Evolutionary conservation across 1,140 invertebrate genomes (phyloP).

Genomic region (Trichonephila clavipes): DNA sequence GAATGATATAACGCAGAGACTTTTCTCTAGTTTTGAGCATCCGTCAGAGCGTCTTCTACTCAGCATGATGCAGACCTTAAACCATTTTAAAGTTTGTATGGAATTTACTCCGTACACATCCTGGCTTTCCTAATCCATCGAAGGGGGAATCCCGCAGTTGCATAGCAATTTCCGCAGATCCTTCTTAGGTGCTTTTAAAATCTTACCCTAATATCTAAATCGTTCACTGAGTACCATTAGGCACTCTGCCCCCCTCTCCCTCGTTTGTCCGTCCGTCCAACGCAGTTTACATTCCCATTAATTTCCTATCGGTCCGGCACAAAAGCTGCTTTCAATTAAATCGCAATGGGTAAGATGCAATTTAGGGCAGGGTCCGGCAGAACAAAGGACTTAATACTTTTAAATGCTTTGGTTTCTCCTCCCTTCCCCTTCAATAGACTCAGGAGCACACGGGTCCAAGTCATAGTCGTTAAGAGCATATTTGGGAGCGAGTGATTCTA

Average conservation of each 20-base stretch:
- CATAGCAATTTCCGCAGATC: slow-evolving; percentile 26
- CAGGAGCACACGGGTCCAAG: slow-evolving; percentile 10
- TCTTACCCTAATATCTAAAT: slow-evolving; percentile 75
- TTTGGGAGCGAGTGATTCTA: not conserved
- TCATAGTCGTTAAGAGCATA: not conserved
- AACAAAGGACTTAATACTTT: slow-evolving; percentile 73
- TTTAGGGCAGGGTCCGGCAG: slow-evolving; percentile 41
- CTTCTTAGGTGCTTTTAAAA: slow-evolving; percentile 68
- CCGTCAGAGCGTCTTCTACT: too few species aligned
- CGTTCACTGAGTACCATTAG: slow-evolving; percentile 59
- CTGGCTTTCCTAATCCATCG: not conserved
- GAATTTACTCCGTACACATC: not conserved
- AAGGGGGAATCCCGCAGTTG: not conserved
- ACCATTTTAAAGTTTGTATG: not conserved
- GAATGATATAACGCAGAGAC: too few species aligned
- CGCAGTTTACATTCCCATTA: slow-evolving; percentile 72
- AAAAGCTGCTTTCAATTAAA: slow-evolving; percentile 76
- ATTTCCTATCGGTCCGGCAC: slow-evolving; percentile 73
- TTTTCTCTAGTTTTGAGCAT: too few species aligned
- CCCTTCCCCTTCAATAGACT: not conserved
- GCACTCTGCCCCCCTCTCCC: slow-evolving; percentile 37
- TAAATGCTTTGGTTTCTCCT: slow-evolving; percentile 33
- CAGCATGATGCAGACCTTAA: not conserved
- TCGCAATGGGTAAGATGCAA: slow-evolving; percentile 63
- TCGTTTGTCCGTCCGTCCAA: slow-evolving; percentile 61